Percentiles rank a stretch among this genome's conserved stretches.
Conservation (phyloP, 2,113 vertebrate genomes). For the Acrocephalus kingi region DNA sequence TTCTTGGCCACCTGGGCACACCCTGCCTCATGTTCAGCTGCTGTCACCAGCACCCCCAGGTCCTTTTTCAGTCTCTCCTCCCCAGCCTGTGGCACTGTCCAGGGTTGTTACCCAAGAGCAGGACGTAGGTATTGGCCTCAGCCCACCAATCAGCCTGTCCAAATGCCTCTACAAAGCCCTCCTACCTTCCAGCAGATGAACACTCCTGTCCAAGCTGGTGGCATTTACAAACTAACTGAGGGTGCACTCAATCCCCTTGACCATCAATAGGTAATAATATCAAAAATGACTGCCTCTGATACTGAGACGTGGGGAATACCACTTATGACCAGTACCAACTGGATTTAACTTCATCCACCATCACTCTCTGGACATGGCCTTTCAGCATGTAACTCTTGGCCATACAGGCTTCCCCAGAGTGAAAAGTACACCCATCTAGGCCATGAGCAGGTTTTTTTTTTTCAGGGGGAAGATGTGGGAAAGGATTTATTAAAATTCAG, state of each 20-base stretch:
- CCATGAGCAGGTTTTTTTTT: not conserved
- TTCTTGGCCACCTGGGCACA: not conserved
- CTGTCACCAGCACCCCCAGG: rapidly evolving
- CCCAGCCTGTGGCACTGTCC: rapidly evolving
- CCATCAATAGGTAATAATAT: not conserved
- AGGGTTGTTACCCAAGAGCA: not conserved
- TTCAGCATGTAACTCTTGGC: not conserved
- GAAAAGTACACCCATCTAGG: too few species aligned
- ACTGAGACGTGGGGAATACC: not conserved
- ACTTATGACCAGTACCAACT: rapidly evolving
- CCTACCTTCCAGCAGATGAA: not conserved
- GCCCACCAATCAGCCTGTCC: not conserved
- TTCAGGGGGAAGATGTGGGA: not conserved
- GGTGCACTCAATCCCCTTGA: rapidly evolving
- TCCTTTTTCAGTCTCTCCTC: not conserved
- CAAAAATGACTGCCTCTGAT: not conserved
- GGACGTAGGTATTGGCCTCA: rapidly evolving
- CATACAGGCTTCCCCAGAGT: rapidly evolving
- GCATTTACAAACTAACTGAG: rapidly evolving
- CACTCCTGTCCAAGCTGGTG: not conserved
- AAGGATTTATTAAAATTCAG: not conserved
- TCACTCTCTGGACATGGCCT: rapidly evolving
- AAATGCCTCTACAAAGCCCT: not conserved
- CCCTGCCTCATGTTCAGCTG: not conserved
- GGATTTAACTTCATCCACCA: not conserved